Base-by-base conservation (phyloP, 2,797 vertebrate species). In the Rhinichthys osculus region DNA sequence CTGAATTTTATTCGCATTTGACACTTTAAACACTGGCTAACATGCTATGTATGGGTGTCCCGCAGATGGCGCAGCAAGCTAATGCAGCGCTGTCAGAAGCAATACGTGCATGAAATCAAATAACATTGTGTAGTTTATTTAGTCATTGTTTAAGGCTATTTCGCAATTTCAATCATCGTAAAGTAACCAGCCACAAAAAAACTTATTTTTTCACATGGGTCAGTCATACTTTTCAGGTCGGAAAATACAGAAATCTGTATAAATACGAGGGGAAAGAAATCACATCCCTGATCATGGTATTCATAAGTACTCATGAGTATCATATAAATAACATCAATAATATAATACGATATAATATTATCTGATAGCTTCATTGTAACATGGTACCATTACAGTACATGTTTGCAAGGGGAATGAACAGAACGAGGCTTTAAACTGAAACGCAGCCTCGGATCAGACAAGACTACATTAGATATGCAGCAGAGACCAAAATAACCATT, bases 401-500 rank as follows among this genome's bases (percentile, higher is more conserved):
- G 40, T 69, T 44, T 42, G 38, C 21, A 44, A 5, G 17, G 10
- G 6, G 3, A 44, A 17, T 33, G 19, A 30, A 82, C 21, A 38
- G 50, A 76, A 23, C 1, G 0, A 52, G 47, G 16, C 30, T 76
- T 40, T 17, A 54, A 1, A 33, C n/a, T 23, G 10, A 59, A 82
- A 54, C 11, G 19, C 4, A 71, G 5, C 0, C n/a, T 35, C 44
- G 3, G 23, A 47, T 73, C 52, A 82, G 38, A 82, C 54, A 73
- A 62, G 40, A 47, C 38, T 35, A 27, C 17, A 73, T 83, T 69
- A 79, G 78, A 64, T 59, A 50, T 21, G 74, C n/a, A 0, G 10
- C 66, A 57, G 71, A 57, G 19, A 74, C 72, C 62, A 86, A 90
- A 90, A 87, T 88, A 88, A 72, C 81, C 27, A 44, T 78, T 27